Base-by-base conservation (phyloP, 2,797 vertebrate genomes). In the Pelobates cultripes region DNA sequence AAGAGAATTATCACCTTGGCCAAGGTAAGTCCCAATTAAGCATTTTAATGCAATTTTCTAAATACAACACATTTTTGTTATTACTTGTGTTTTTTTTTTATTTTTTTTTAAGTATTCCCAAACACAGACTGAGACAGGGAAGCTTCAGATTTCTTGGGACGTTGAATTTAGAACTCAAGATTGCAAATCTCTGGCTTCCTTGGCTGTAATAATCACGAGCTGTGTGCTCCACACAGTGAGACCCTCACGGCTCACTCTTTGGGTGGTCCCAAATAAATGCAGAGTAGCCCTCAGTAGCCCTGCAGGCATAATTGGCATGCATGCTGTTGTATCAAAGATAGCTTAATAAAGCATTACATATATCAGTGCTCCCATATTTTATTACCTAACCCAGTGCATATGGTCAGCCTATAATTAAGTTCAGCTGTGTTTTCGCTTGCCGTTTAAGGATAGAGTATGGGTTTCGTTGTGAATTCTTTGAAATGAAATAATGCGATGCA, bases 261-360 rank as follows among this genome's bases (percentile, higher is more conserved):
- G 98, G 98, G 98, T 99, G 97, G 97, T 98, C 98, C 85, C 83
- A 87, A 87, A 95, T 94, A 95, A 93, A 95, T 96, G 97, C 95
- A 92, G 94, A 95, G 95, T 91, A 96, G 95, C 95, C 94, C 94
- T 94, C 93, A 91, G 92, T 91, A 96, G 97, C 96, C 28, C 96
- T 93, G 91, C 94, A 96, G 96, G 96, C 95, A 93, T 93, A 93
- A 94, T 95, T 92, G 92, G 92, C 93, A 94, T 93, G 93, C 95
- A 92, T 93, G 94, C 93, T 88, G 93, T 94, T 93, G 94, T 95
- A 95, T 93, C 91, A 91, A 94, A 97, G 95, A 96, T 95, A 95
- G 95, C 93, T 96, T 97, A 96, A 98, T 98, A 98, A 98, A 98
- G 95, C 95, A 96, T 96, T 95, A 95, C 95, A 95, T 95, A 96